These are phyloP conservation scores for Drosophila tripunctata DNA, from an alignment of 2,888 invertebrate genomes.

Conservation along the genomic window DNA sequence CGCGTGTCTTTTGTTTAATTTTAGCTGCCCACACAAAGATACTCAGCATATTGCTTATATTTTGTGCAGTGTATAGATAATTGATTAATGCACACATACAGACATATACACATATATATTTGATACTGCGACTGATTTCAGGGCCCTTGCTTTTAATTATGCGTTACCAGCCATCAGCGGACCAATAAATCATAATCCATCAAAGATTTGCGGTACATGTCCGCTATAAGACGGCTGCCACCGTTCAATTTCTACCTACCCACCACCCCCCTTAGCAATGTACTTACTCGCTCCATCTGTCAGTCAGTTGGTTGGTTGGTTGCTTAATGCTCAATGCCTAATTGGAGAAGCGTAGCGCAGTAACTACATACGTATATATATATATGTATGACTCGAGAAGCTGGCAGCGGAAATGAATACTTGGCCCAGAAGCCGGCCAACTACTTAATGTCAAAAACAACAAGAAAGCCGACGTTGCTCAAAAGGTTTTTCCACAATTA, in stretches of 20 bases:
- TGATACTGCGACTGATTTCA: constrained; percentile 11
- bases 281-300: background rate
- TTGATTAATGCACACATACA: constrained; percentile 62
- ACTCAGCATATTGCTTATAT: constrained; percentile 50
- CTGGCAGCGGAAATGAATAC: constrained; percentile 68
- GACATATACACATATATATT: background rate
- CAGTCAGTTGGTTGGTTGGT: background rate
- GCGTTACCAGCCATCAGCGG: constrained; percentile 72
- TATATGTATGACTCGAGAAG: constrained; percentile 28
- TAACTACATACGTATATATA: constrained; percentile 13
- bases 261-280: background rate
- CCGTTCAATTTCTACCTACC: constrained; percentile 7
- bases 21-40: constrained; percentile 55
- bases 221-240: constrained; percentile 43
- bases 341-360: constrained; percentile 52
- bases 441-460: constrained; percentile 68
- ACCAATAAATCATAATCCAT: constrained; percentile 80
- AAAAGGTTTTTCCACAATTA: constrained; percentile 65
- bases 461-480: constrained; percentile 49
- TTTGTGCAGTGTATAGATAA: constrained; percentile 63
- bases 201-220: constrained; percentile 73
- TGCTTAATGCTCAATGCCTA: constrained; percentile 65
- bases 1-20: constrained; percentile 79
- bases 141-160: constrained; percentile 70
- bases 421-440: constrained; percentile 46